Percentiles rank a stretch among this genome's conserved stretches.
Conservation (phyloP, 92 coral and sea anemone genomes). For the Anthopleura xanthogrammica region DNA sequence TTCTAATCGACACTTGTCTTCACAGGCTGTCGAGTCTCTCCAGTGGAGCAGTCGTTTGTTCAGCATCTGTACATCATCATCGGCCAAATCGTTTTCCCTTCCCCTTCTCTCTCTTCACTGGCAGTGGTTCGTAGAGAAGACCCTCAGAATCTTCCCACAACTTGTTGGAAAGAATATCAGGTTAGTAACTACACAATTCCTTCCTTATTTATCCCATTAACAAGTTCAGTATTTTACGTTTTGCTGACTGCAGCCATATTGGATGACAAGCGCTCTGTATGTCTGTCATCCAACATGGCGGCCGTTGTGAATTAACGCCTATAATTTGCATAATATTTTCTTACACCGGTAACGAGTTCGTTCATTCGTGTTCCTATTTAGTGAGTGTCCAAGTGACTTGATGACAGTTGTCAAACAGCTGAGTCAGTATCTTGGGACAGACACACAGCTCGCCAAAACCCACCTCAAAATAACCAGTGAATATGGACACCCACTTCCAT, state of each 20-base stretch:
- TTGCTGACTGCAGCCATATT: background rate
- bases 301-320: background rate
- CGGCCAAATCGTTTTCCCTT: slow-evolving; percentile 34
- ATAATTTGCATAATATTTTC: background rate
- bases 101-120: slow-evolving; percentile 70
- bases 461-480: slow-evolving; percentile 38
- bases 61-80: slow-evolving; percentile 43
- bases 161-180: slow-evolving; percentile 33
- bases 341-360: background rate
- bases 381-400: slow-evolving; percentile 59
- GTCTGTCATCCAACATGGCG: background rate
- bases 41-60: slow-evolving; percentile 67
- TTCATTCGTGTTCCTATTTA: background rate
- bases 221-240: background rate
- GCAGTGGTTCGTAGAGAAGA: slow-evolving; percentile 68
- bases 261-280: background rate
- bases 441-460: slow-evolving; percentile 56
- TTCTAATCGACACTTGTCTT: too few species aligned
- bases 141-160: slow-evolving; percentile 42
- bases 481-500: slow-evolving; percentile 75
- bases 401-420: slow-evolving; percentile 57
- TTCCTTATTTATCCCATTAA: background rate
- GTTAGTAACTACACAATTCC: slow-evolving; percentile 23
- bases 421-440: slow-evolving; percentile 59
- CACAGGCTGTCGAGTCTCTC: slow-evolving; percentile 61